Base-by-base conservation (phyloP, 1,140 invertebrate species). In the Chelonus insularis region DNA sequence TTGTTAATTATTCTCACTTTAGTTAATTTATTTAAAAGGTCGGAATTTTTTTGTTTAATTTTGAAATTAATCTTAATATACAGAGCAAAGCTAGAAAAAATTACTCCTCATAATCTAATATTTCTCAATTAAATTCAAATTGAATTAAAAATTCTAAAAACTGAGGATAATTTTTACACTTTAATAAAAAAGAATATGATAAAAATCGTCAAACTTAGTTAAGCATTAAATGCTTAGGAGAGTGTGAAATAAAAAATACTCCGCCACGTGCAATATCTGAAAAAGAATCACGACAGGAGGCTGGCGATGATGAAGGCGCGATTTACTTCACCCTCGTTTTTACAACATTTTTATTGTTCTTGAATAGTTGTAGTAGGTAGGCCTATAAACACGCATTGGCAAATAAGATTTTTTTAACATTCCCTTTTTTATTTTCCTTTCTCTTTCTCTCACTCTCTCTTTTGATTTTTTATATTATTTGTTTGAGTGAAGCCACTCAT, bases 401-500 rank as follows among this genome's bases (percentile, higher is more conserved):
- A 55, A 16, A 16, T 16, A 43, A 9, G 8, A 43, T 43, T 43
- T 43, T 51, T 51, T 16, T 34, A 25, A 25, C 12, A 12, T 51
- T 51, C 7, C 18, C n/a, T 18, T 34, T 48, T 34, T 48, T 11
- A 47, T 57, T 57, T 48, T 18, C 14, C n/a, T 48, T 20, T 29
- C 29, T 34, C 32, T 21, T 20, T 18, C 32, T 12, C 39, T 43
- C 12, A 12, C 39, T 4, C 12, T 34, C 20, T 51, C n/a, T 18
- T 59, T 48, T 37, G n/a, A 37, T 18, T 16, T 16, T 32, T 36
- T 25, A 29, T 43, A 20, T 29, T 43, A 23, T 56, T 51, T 59
- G 56, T 58, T 41, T 37, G 29, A 45, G 8, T 34, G 58, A 60
- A 60, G 58, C 58, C 58, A 60, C 58, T 60, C 50, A 48, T 60